phyloP scores from a whole-genome alignment of 1,140 invertebrate species.

The Wasmannia auropunctata region DNA sequence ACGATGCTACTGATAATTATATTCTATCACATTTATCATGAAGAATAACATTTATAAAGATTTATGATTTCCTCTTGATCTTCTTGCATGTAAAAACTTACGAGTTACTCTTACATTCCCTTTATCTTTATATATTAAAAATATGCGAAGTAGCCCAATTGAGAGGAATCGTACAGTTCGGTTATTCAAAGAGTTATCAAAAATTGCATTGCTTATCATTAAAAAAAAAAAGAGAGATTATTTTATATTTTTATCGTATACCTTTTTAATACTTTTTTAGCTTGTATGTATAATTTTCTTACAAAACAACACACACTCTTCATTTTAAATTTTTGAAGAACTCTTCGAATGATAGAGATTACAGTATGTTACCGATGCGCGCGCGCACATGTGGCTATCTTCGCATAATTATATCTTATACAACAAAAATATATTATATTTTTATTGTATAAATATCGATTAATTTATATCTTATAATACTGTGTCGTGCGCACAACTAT shows the following conservation, averaged over 20 bases:
- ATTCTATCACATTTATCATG: conserved; percentile 26
- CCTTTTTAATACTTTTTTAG: background rate
- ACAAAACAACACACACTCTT: background rate
- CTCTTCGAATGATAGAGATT: conserved; percentile 21
- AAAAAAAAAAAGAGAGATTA: background rate
- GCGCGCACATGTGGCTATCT: background rate
- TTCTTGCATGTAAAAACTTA: conserved; percentile 33
- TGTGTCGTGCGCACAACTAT: conserved; percentile 8
- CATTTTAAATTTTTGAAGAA: conserved; percentile 6
- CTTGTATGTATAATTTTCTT: background rate
- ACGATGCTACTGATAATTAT: conserved; percentile 1
- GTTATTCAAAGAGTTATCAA: conserved; percentile 20
- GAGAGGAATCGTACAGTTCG: background rate
- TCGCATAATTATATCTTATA: background rate
- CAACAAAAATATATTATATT: conserved; percentile 34
- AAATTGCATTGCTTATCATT: background rate
- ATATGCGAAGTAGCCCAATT: conserved; percentile 5
- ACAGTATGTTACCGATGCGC: background rate
- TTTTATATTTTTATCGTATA: conserved; percentile 1
- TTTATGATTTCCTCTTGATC: background rate
- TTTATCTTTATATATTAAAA: conserved; percentile 22
- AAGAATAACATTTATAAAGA: background rate
- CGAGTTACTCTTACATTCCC: conserved; percentile 3
- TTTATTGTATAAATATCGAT: too few species aligned
- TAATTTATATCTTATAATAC: conserved; percentile 19